Evolutionary conservation across 1,140 invertebrate genomes (phyloP).

Genomic region (Euschistus heros): DNA sequence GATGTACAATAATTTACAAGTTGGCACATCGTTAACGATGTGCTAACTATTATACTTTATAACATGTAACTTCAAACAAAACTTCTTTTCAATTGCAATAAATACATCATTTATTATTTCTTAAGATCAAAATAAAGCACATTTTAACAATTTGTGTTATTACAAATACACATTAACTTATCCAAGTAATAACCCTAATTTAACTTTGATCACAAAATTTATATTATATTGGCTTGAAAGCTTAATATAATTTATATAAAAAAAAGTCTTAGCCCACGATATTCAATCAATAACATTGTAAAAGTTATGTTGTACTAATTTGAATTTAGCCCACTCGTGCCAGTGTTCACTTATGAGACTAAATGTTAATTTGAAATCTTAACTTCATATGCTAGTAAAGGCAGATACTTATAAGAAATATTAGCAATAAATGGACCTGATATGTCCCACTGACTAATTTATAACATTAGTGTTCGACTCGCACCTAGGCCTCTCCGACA

Average conservation of each 20-base stretch:
- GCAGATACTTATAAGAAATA: slow-evolving; percentile 16
- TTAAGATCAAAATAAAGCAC: slow-evolving; percentile 22
- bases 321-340: slow-evolving; percentile 1
- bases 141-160: slow-evolving; percentile 23
- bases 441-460: slow-evolving; percentile 11
- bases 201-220: slow-evolving; percentile 24
- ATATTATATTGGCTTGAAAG: slow-evolving; percentile 13
- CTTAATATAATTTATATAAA: background rate
- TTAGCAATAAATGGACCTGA: slow-evolving; percentile 8
- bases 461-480: background rate
- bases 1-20: slow-evolving; percentile 25
- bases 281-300: slow-evolving; percentile 19
- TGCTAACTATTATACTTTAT: slow-evolving; percentile 1
- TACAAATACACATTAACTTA: slow-evolving; percentile 21
- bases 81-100: background rate
- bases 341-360: slow-evolving; percentile 1
- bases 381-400: slow-evolving; percentile 4
- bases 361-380: slow-evolving; percentile 7
- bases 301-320: slow-evolving; percentile 14
- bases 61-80: slow-evolving; percentile 12
- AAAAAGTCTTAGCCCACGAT: slow-evolving; percentile 20
- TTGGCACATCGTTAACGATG: slow-evolving; percentile 7
- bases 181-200: slow-evolving; percentile 10
- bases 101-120: slow-evolving; percentile 18
- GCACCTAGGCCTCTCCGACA: slow-evolving; percentile 12